Evolutionary conservation across 2,888 invertebrate genomes (phyloP).

Genomic region (Amphiduros pacificus): DNA sequence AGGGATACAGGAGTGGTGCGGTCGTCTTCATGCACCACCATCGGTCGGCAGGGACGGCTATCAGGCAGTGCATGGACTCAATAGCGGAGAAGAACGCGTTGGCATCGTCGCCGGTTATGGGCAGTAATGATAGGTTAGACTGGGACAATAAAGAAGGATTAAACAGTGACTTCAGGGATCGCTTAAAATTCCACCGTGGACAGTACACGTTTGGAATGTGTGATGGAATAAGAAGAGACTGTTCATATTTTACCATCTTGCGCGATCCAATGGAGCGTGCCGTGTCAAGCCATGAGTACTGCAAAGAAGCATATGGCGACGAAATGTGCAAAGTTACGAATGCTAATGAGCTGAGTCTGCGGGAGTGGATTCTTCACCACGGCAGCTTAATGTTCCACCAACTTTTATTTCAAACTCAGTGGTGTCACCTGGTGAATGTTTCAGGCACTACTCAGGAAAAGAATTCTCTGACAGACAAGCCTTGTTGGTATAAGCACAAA

Average conservation of each 20-base stretch:
- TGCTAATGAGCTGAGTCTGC: conserved; percentile 11
- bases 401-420: conserved; percentile 22
- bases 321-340: conserved; percentile 25
- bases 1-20: neutral
- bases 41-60: conserved; percentile 9
- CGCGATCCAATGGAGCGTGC: conserved; percentile 29
- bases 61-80: conserved; percentile 3
- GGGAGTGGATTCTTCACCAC: conserved; percentile 16
- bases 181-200: conserved; percentile 11
- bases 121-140: neutral
- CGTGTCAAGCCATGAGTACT: conserved; percentile 26
- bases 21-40: conserved; percentile 16
- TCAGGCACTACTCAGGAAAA: conserved; percentile 17
- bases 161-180: neutral
- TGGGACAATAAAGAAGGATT: neutral
- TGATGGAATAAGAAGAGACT: neutral
- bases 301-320: conserved; percentile 22
- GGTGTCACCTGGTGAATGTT: conserved; percentile 21
- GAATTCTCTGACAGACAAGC: neutral
- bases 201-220: conserved; percentile 10
- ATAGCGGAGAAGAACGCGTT: neutral
- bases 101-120: conserved; percentile 12
- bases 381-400: conserved; percentile 29
- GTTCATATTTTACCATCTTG: conserved; percentile 20
- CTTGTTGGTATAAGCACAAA: conserved; percentile 30